Conservation (phyloP, 2,888 invertebrate genomes). For the Eudasyphora cyanicolor region DNA sequence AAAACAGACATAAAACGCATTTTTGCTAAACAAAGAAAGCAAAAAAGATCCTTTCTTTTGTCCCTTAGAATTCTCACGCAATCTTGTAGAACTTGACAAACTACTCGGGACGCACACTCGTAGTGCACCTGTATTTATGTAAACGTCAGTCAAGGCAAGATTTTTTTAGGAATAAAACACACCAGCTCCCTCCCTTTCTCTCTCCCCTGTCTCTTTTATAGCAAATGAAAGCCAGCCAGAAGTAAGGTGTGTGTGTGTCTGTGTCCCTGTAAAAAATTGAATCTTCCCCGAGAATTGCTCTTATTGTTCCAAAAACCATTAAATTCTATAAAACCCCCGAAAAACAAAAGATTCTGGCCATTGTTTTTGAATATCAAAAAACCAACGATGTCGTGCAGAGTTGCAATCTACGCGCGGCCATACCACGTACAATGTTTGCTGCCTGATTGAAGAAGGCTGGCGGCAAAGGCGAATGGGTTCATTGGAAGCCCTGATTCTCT, state of each 20-base stretch:
- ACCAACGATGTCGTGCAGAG: slow-evolving; percentile 52
- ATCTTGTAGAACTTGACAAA: slow-evolving; percentile 21
- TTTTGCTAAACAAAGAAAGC: slow-evolving; percentile 22
- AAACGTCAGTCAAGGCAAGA: background rate
- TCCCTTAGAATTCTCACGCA: slow-evolving; percentile 55
- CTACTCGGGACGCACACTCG: background rate
- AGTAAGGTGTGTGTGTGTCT: slow-evolving; percentile 1
- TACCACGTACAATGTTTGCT: background rate
- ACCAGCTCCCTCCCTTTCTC: background rate
- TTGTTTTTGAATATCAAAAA: slow-evolving; percentile 14
- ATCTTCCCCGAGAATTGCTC: slow-evolving; percentile 53
- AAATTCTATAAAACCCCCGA: slow-evolving; percentile 35
- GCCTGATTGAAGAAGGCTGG: too few relatives aligned
- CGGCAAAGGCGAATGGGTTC: too few relatives aligned
- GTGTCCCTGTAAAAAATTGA: too few relatives aligned
- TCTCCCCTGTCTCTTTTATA: too few relatives aligned
- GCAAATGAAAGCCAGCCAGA: too few relatives aligned
- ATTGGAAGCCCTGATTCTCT: background rate
- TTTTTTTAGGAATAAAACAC: background rate
- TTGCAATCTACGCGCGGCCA: slow-evolving; percentile 56
- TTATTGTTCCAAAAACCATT: slow-evolving; percentile 56
- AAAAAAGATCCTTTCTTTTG: too few relatives aligned
- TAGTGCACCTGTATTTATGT: slow-evolving; percentile 58
- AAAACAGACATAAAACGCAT: slow-evolving; percentile 35
- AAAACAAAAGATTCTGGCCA: slow-evolving; percentile 14